A percentile compares a stretch with the other conserved stretches of the same genome.
Evolutionary conservation across 2,797 vertebrate species (phyloP).

Genomic region (Hozukius guyotensis): DNA sequence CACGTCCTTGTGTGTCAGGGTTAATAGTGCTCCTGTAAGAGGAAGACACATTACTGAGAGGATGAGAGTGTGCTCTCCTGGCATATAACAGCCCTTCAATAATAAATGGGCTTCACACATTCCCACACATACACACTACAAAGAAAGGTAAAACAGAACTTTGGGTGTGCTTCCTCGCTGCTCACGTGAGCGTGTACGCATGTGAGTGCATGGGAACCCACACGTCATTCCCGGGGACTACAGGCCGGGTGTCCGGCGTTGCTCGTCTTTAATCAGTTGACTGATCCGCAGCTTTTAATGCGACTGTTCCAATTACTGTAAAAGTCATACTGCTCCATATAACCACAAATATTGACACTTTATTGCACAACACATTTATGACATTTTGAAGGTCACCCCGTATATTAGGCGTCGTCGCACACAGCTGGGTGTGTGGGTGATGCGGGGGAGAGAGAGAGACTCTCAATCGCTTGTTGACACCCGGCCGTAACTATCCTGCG

Average conservation of each 20-base stretch:
- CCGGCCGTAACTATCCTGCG: slow-evolving; percentile 87
- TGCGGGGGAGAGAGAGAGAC: slow-evolving; percentile 84
- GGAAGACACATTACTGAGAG: slow-evolving; percentile 76
- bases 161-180: slow-evolving; percentile 3
- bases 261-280: slow-evolving; percentile 97
- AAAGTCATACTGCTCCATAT: slow-evolving; percentile 99
- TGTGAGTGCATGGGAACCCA: background rate
- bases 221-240: slow-evolving; percentile 67
- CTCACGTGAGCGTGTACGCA: background rate
- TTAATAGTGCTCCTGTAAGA: slow-evolving; percentile 79
- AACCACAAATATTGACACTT: slow-evolving; percentile 99
- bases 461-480: slow-evolving; percentile 88
- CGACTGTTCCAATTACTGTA: slow-evolving; percentile 99
- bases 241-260: slow-evolving; percentile 77
- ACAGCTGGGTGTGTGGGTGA: slow-evolving; percentile 75
- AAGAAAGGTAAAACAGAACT: slow-evolving; percentile 55
- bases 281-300: slow-evolving; percentile 98
- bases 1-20: slow-evolving; percentile 71
- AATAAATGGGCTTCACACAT: slow-evolving; percentile 73
- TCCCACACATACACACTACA: slow-evolving; percentile 42
- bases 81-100: slow-evolving; percentile 75
- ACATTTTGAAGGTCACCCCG: slow-evolving; percentile 99
- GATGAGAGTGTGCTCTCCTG: slow-evolving; percentile 72
- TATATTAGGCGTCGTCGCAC: slow-evolving; percentile 97
- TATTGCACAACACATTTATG: slow-evolving; percentile 99